A percentile compares a stretch with the other conserved stretches of the same genome.
These are phyloP conservation scores for Watsonalla cultraria DNA, from an alignment of 2,888 invertebrate genomes.

Conservation along the genomic window DNA sequence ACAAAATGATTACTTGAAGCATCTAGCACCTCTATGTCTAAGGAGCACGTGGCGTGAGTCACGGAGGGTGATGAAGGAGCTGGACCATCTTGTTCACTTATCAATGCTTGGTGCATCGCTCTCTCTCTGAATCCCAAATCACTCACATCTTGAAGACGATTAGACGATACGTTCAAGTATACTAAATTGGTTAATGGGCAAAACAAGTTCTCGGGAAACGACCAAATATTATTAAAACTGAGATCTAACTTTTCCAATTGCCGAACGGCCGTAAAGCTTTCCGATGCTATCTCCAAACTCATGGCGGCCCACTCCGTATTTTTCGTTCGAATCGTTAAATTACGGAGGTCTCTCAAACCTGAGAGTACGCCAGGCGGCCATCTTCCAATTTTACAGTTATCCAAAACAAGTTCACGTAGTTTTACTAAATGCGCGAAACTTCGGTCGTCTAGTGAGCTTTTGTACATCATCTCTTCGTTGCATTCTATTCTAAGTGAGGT, in stretches of 20 bases:
- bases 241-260: slow-evolving; percentile 91
- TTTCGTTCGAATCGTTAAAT: slow-evolving; percentile 90
- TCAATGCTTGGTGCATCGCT: slow-evolving; percentile 81
- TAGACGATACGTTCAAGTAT: slow-evolving; percentile 90
- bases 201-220: slow-evolving; percentile 90
- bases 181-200: slow-evolving; percentile 89
- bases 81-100: slow-evolving; percentile 79
- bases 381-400: slow-evolving; percentile 91
- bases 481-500: slow-evolving; percentile 88
- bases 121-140: slow-evolving; percentile 91
- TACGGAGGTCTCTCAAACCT: slow-evolving; percentile 88
- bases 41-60: slow-evolving; percentile 81
- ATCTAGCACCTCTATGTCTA: slow-evolving; percentile 90
- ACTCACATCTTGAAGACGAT: slow-evolving; percentile 91
- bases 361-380: slow-evolving; percentile 89
- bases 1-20: slow-evolving; percentile 92
- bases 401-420: slow-evolving; percentile 88
- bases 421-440: slow-evolving; percentile 89
- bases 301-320: slow-evolving; percentile 91
- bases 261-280: slow-evolving; percentile 86
- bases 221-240: slow-evolving; percentile 94
- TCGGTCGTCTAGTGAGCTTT: slow-evolving; percentile 86
- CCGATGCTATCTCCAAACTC: slow-evolving; percentile 88
- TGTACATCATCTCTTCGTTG: slow-evolving; percentile 88
- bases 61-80: slow-evolving; percentile 56